Percentiles rank a stretch among this genome's conserved stretches.
Conservation (phyloP, 2,113 vertebrate species). For the Microtus pennsylvanicus region DNA sequence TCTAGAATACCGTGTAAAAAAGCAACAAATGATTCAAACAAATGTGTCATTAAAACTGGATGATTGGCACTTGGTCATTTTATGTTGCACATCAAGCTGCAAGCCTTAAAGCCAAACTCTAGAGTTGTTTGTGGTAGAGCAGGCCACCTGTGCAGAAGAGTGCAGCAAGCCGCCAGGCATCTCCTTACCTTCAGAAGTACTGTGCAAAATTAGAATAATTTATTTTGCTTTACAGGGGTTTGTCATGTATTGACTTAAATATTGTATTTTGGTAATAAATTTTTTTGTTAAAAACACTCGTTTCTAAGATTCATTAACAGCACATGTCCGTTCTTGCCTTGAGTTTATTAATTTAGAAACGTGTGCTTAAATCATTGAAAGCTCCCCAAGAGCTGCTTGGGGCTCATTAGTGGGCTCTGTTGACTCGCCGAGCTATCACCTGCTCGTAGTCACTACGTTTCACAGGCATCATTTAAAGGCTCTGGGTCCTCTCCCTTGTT, state of each 20-base stretch:
- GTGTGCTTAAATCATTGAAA: conserved; percentile 13
- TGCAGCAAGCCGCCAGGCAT: conserved; percentile 85
- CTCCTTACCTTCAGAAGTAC: conserved; percentile 88
- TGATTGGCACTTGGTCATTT: conserved; percentile 86
- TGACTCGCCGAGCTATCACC: not conserved
- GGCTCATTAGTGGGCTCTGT: not conserved
- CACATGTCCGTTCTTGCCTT: not conserved
- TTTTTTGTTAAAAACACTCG: conserved; percentile 88
- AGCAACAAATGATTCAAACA: conserved; percentile 81
- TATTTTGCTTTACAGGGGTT: conserved; percentile 94
- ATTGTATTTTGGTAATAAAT: conserved; percentile 99
- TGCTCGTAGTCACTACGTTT: not conserved
- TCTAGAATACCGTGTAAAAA: conserved; percentile 86
- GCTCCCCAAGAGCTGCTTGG: not conserved
- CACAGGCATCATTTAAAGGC: not conserved
- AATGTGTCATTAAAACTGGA: conserved; percentile 83
- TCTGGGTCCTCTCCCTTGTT: not conserved
- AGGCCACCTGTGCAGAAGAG: conserved; percentile 81
- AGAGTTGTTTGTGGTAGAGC: conserved; percentile 81
- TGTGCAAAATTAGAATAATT: conserved; percentile 94
- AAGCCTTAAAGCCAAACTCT: conserved; percentile 89
- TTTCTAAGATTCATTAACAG: conserved; percentile 67
- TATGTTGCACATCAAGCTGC: conserved; percentile 86
- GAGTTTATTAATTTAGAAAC: conserved; percentile 36
- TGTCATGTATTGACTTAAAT: conserved; percentile 93